These are phyloP conservation scores for Pasiphila rectangulata DNA, from an alignment of 2,888 invertebrate genomes.

Conservation along the genomic window DNA sequence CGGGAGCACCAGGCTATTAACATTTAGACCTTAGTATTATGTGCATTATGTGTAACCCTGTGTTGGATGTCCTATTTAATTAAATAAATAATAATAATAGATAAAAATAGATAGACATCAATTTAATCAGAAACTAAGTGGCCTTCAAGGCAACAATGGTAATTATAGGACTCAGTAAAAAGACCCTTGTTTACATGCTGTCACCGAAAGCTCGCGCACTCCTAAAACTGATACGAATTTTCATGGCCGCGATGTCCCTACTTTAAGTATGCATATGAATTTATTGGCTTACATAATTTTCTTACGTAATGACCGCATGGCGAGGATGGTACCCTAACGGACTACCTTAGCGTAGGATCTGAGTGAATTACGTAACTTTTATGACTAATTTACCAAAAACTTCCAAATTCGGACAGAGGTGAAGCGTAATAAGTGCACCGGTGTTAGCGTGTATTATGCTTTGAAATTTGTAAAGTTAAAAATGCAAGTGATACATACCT, in stretches of 20 bases:
- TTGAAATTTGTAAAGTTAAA: too few relatives aligned
- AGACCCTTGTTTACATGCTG: slow-evolving; percentile 5
- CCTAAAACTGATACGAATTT: background rate
- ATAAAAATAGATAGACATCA: too few relatives aligned
- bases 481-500: too few relatives aligned
- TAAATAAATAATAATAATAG: too few relatives aligned
- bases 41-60: too few relatives aligned
- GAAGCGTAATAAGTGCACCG: slow-evolving; percentile 1
- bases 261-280: slow-evolving; percentile 16
- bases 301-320: slow-evolving; percentile 68
- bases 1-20: too few relatives aligned
- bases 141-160: too few relatives aligned
- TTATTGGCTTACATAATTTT: slow-evolving; percentile 52
- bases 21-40: too few relatives aligned
- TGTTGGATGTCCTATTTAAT: too few relatives aligned
- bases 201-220: background rate
- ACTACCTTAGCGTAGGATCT: background rate
- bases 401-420: background rate
- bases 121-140: too few relatives aligned
- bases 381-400: slow-evolving; percentile 28
- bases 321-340: slow-evolving; percentile 32
- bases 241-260: slow-evolving; percentile 5
- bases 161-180: too few relatives aligned
- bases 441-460: too few relatives aligned
- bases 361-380: slow-evolving; percentile 39